A percentile compares a stretch with the other conserved stretches of the same genome.
These are phyloP conservation scores for Urocynchramus pylzowi DNA, from an alignment of 2,113 vertebrate genomes.

Conservation along the genomic window DNA sequence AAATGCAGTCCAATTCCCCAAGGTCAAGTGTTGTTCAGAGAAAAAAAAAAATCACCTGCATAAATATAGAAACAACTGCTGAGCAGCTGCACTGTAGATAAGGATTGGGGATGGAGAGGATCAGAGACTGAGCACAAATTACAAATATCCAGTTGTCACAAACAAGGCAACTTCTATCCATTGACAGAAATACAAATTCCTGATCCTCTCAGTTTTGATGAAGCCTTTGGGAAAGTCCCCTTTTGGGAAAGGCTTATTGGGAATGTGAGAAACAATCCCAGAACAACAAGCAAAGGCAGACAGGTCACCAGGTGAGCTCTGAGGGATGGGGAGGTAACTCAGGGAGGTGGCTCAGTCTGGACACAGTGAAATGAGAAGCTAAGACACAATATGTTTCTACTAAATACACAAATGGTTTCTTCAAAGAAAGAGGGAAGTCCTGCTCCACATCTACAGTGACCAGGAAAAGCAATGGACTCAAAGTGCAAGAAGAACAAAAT, in stretches of 20 bases:
- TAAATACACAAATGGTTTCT: background rate
- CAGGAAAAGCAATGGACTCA: background rate
- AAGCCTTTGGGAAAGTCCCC: background rate
- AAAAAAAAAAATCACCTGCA: background rate
- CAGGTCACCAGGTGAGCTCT: background rate
- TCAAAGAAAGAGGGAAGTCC: background rate
- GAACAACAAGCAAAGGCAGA: background rate
- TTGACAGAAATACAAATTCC: background rate
- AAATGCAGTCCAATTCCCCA: background rate
- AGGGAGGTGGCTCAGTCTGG: background rate
- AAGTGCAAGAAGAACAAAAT: background rate
- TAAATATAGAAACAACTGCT: constrained; percentile 20
- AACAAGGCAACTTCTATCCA: background rate
- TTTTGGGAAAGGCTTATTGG: background rate
- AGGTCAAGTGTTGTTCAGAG: background rate
- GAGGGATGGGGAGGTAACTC: background rate
- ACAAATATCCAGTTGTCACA: background rate
- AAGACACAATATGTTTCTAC: background rate
- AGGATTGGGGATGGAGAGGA: background rate
- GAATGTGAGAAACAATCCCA: background rate
- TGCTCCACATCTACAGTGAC: background rate
- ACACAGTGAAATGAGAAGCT: background rate
- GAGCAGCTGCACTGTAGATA: constrained; percentile 12
- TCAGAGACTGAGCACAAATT: background rate
- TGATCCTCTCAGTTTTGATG: background rate